Evolutionary conservation across 2,797 vertebrate genomes (phyloP).

Genomic region (Zenarchopterus dispar): DNA sequence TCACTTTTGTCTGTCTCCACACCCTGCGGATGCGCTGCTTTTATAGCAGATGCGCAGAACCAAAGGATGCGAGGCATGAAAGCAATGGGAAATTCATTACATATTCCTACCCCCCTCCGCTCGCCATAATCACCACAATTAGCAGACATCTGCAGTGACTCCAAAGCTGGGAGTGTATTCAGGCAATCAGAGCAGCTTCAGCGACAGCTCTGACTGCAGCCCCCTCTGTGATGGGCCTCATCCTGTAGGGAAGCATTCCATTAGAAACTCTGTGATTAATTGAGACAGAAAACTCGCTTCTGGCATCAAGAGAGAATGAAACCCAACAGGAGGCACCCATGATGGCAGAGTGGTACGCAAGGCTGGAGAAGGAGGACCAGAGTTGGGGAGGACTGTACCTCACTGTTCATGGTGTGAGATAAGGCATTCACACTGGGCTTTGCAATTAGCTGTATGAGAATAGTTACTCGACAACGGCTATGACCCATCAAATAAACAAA

Average conservation of each 20-base stretch:
- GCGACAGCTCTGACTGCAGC: slow-evolving; percentile 68
- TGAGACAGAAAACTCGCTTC: slow-evolving; percentile 73
- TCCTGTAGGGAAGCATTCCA: slow-evolving; percentile 81
- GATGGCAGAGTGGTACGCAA: slow-evolving; percentile 45
- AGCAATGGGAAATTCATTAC: slow-evolving; percentile 84
- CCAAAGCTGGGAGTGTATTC: slow-evolving; percentile 77
- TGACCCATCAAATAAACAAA: slow-evolving; percentile 73
- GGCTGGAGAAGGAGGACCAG: slow-evolving; percentile 57
- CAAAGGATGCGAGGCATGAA: slow-evolving; percentile 79
- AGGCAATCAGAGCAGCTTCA: slow-evolving; percentile 81
- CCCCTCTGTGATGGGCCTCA: slow-evolving; percentile 78
- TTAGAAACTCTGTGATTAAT: slow-evolving; percentile 81
- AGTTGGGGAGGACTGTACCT: slow-evolving; percentile 37
- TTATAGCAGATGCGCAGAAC: slow-evolving; percentile 77
- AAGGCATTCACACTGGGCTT: slow-evolving; percentile 40
- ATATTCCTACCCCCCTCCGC: slow-evolving; percentile 82
- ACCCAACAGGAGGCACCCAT: slow-evolving; percentile 66
- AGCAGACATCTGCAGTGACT: slow-evolving; percentile 85
- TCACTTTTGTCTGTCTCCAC: slow-evolving; percentile 73
- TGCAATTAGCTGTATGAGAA: slow-evolving; percentile 56
- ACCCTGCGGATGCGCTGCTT: slow-evolving; percentile 75
- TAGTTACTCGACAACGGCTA: slow-evolving; percentile 33
- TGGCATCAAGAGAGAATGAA: slow-evolving; percentile 64
- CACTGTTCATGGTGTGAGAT: slow-evolving; percentile 44
- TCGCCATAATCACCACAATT: slow-evolving; percentile 86